Percentiles rank a stretch among this genome's conserved stretches.
Conservation (phyloP, 1,140 invertebrate species). For the Hylaeus anthracinus region DNA sequence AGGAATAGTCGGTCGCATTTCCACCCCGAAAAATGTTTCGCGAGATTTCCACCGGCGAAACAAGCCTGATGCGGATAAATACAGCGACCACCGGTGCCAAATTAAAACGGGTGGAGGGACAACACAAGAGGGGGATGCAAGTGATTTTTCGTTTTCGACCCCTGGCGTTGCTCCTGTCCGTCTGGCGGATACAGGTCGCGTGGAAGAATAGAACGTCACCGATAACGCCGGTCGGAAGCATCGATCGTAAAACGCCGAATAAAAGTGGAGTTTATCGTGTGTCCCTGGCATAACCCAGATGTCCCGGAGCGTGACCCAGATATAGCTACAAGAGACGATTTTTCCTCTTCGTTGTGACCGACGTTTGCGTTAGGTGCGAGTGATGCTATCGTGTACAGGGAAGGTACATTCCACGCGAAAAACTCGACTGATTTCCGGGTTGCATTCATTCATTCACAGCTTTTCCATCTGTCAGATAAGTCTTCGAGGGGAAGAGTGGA, state of each 20-base stretch:
- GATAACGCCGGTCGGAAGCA: slow-evolving; percentile 48
- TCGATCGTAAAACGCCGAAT: slow-evolving; percentile 59
- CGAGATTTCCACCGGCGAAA: too few species aligned
- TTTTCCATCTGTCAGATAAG: too few species aligned
- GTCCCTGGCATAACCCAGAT: slow-evolving; percentile 55
- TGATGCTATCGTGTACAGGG: background rate
- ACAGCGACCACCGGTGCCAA: background rate
- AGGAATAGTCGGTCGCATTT: too few species aligned
- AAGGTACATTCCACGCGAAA: background rate
- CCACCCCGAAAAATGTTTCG: too few species aligned
- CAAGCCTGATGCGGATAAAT: background rate
- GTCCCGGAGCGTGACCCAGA: slow-evolving; percentile 47
- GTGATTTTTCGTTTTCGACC: slow-evolving; percentile 33
- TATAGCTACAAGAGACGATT: slow-evolving; percentile 13
- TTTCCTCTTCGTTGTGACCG: background rate
- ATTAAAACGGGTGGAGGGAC: slow-evolving; percentile 4
- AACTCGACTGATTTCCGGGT: too few species aligned
- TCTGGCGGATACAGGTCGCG: slow-evolving; percentile 16
- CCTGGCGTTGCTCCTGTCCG: background rate
- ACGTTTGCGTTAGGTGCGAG: background rate
- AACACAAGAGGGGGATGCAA: background rate
- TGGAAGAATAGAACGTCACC: slow-evolving; percentile 45
- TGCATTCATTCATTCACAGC: background rate
- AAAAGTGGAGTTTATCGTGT: slow-evolving; percentile 61
- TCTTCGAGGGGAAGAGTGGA: too few species aligned